Conservation (phyloP, 2,113 vertebrate genomes). For the Neofelis nebulosa region DNA sequence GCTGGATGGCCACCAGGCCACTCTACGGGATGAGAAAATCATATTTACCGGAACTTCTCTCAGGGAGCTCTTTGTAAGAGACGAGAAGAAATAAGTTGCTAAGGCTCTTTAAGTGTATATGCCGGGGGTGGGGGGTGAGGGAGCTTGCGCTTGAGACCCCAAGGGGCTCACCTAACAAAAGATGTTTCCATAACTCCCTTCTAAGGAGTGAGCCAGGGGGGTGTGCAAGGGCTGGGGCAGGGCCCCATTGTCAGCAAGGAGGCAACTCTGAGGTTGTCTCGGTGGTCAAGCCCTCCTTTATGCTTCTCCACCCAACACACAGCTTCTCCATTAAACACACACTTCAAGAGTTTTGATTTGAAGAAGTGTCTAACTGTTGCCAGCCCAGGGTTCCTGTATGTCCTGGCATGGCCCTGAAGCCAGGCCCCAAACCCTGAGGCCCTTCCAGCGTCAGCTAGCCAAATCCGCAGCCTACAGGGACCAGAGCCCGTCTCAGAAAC, state of each 20-base stretch:
- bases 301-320: background rate
- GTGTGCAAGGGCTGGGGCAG: background rate
- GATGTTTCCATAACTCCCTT: background rate
- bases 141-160: background rate
- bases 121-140: too few species aligned
- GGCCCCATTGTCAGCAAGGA: background rate
- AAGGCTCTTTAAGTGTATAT: background rate
- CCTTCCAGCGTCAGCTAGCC: background rate
- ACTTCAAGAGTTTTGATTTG: background rate
- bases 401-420: background rate
- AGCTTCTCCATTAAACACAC: background rate
- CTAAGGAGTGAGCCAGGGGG: background rate
- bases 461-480: background rate
- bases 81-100: background rate
- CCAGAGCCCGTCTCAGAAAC: background rate
- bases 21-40: background rate
- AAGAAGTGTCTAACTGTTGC: background rate
- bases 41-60: background rate
- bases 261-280: background rate
- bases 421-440: background rate
- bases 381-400: background rate
- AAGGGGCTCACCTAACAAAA: background rate
- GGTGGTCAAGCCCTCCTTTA: background rate
- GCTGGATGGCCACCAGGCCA: background rate
- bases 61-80: background rate